Conservation (phyloP, 2,113 vertebrate genomes). For the Syngnathus floridae region DNA sequence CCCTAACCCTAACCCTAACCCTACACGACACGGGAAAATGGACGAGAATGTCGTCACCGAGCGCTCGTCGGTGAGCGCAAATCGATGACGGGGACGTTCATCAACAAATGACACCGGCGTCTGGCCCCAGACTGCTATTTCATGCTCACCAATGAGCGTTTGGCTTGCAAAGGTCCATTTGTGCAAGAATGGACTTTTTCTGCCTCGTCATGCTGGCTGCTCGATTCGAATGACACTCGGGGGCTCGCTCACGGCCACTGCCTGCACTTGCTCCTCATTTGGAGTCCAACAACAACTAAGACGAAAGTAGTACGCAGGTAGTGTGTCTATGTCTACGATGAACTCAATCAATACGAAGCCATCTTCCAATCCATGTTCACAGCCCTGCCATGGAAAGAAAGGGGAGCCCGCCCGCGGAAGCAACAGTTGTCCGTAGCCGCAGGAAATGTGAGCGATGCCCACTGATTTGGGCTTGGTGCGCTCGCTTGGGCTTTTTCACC, state of each 20-base stretch:
- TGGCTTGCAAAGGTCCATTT: too few relatives aligned
- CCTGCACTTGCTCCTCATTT: conserved; percentile 1
- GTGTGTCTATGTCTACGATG: too few relatives aligned
- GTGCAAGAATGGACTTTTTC: background rate
- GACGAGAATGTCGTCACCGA: too few relatives aligned
- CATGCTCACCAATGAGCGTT: too few relatives aligned
- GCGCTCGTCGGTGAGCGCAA: too few relatives aligned
- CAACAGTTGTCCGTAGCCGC: conserved; percentile 45
- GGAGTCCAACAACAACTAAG: background rate
- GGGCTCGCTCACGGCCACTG: background rate
- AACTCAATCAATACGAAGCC: background rate
- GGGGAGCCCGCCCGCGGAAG: conserved; percentile 16
- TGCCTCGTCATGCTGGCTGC: background rate
- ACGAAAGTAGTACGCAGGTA: background rate
- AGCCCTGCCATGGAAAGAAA: background rate
- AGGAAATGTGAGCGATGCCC: background rate
- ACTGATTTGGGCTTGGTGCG: background rate
- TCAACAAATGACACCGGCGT: too few relatives aligned
- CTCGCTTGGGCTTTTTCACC: background rate
- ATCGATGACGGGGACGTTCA: too few relatives aligned
- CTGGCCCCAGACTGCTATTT: too few relatives aligned
- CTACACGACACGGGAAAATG: too few relatives aligned
- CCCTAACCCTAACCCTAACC: too few relatives aligned
- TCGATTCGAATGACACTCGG: background rate
- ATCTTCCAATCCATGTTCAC: background rate